These are phyloP conservation scores for Galeopsomyia nigrocyanea DNA, from an alignment of 2,888 invertebrate species.

Conservation along the genomic window DNA sequence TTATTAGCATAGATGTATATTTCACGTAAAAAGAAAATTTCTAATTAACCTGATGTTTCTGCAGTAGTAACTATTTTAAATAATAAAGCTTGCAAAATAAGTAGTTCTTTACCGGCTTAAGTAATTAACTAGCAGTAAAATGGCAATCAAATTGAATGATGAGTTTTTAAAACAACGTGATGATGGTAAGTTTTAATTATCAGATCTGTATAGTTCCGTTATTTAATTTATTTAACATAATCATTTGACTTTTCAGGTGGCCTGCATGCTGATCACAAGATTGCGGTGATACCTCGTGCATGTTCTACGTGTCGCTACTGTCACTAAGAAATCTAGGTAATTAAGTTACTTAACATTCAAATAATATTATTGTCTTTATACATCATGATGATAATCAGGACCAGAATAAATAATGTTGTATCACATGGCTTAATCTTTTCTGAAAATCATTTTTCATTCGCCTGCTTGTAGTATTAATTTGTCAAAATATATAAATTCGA, in stretches of 20 bases:
- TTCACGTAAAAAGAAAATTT: too few relatives aligned
- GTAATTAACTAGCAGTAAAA: too few relatives aligned
- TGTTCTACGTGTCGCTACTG: constrained; percentile 99
- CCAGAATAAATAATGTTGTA: constrained; percentile 57
- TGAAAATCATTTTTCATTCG: constrained; percentile 49
- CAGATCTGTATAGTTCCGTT: neutral
- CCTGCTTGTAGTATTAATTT: neutral
- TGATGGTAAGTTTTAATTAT: constrained; percentile 74
- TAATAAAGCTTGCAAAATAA: too few relatives aligned
- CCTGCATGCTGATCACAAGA: constrained; percentile 98
- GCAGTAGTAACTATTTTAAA: too few relatives aligned
- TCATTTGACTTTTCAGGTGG: constrained; percentile 70
- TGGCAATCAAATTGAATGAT: constrained; percentile 89
- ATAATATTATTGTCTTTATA: neutral
- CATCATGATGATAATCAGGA: constrained; percentile 53
- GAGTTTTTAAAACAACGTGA: constrained; percentile 94
- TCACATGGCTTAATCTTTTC: constrained; percentile 65
- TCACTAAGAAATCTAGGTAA: constrained; percentile 79
- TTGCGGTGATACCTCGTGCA: constrained; percentile 98
- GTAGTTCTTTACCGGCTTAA: too few relatives aligned
- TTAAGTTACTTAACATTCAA: neutral
- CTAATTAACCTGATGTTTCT: too few relatives aligned
- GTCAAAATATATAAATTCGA: neutral
- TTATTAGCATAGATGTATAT: too few relatives aligned
- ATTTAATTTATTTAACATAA: neutral